Conservation (phyloP, 2,888 invertebrate genomes). For the Drosophila flavopinicola region DNA sequence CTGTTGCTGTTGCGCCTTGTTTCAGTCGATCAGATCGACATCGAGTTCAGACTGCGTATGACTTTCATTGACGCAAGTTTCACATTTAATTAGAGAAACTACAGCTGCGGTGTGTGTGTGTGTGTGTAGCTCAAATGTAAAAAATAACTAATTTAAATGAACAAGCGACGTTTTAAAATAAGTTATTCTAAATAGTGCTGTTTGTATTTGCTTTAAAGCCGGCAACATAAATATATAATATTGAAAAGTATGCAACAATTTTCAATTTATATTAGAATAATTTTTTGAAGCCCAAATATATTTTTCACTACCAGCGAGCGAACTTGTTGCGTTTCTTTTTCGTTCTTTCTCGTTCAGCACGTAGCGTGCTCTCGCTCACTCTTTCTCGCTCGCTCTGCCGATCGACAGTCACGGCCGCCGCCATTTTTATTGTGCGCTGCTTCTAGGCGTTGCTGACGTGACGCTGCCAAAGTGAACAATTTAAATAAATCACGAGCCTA, state of each 20-base stretch:
- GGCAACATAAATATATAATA: slow-evolving; percentile 57
- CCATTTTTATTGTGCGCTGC: slow-evolving; percentile 71
- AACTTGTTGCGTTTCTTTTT: slow-evolving; percentile 60
- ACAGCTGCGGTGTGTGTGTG: slow-evolving; percentile 15
- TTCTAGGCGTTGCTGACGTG: slow-evolving; percentile 79
- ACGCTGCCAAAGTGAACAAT: slow-evolving; percentile 61
- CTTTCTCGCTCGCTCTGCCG: too few relatives aligned
- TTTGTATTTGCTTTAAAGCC: slow-evolving; percentile 42
- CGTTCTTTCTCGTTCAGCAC: slow-evolving; percentile 5
- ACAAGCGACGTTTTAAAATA: not conserved
- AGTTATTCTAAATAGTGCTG: slow-evolving; percentile 1
- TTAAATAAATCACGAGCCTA: slow-evolving; percentile 62
- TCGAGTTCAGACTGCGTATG: slow-evolving; percentile 27
- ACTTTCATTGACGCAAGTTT: slow-evolving; percentile 56
- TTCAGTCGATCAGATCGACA: slow-evolving; percentile 26
- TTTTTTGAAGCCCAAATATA: slow-evolving; percentile 69
- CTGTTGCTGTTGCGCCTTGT: too few relatives aligned
- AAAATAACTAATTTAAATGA: slow-evolving; percentile 7
- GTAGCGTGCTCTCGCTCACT: slow-evolving; percentile 61
- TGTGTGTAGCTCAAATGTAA: slow-evolving; percentile 22
- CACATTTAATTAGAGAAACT: slow-evolving; percentile 59
- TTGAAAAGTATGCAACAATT: slow-evolving; percentile 77
- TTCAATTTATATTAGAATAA: slow-evolving; percentile 61
- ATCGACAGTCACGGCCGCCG: slow-evolving; percentile 45
- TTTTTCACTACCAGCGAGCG: slow-evolving; percentile 45